A percentile compares a stretch with the other conserved stretches of the same genome.
Conservation (phyloP, 2,888 invertebrate genomes). For the Tiphia femorata region DNA sequence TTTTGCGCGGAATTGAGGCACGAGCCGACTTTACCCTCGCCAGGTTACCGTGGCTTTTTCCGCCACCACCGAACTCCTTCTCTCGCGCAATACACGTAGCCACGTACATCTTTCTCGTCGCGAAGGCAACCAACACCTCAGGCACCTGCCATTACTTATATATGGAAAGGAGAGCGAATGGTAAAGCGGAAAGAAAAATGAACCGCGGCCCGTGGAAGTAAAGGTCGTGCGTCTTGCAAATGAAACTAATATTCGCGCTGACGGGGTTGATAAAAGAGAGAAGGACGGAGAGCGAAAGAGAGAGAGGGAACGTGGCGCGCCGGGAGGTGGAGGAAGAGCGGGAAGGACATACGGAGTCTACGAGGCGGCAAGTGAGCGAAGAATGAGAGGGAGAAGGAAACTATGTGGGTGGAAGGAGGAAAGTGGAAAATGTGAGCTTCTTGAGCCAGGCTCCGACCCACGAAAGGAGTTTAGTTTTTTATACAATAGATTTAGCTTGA, state of each 20-base stretch:
- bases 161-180: constrained; percentile 12
- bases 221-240: constrained; percentile 49
- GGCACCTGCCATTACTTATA: constrained; percentile 22
- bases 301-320: neutral
- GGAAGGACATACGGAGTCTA: neutral
- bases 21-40: no score
- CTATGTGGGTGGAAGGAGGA: neutral
- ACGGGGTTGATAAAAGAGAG: constrained; percentile 20
- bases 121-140: constrained; percentile 9
- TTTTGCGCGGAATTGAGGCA: no score
- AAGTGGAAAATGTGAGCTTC: constrained; percentile 4
- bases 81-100: no score
- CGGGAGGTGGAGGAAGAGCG: neutral
- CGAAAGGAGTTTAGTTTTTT: constrained; percentile 34
- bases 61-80: no score
- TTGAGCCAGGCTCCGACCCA: constrained; percentile 10
- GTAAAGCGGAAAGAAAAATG: constrained; percentile 15
- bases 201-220: constrained; percentile 12
- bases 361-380: constrained; percentile 3
- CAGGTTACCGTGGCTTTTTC: no score
- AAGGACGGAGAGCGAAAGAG: neutral
- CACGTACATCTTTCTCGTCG: no score
- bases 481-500: constrained; percentile 34
- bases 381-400: neutral
- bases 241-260: constrained; percentile 50